Evolutionary conservation across 53 echinoderm and acorn worm genomes (phyloP), one percentile per base, ranked within the genome.

Genomic region (Echinometra lucunter): DNA sequence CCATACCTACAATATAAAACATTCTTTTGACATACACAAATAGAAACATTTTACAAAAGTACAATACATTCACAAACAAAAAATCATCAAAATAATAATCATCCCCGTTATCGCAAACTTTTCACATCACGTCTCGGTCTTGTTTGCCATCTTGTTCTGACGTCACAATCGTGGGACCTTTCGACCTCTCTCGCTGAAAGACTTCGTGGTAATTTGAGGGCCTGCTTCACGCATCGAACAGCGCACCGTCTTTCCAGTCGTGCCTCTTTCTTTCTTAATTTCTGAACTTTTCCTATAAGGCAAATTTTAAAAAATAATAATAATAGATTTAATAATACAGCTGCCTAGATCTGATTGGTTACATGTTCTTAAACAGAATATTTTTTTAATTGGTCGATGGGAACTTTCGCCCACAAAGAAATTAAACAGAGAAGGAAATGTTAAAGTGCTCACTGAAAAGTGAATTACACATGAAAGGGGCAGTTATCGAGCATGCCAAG

Each of bases 261-360:
- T 4, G 87, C 91, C 91, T 98, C 98, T 95, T 97, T 96, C 42
- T 96, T 81, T 83, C 94, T 92, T 49, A 98, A 94, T 82, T 98
- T 98, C 63, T 95, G 95, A 47, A 98, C 93, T 70, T 96, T 96
- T 82, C 96, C 98, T 98, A 95, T 38, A 56, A 90, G 3, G 45
- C 15, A 30, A 32, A 91, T 56, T 56, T 56, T 13, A 15, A 42
- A 78, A 78, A 78, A 1, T 21, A 23, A 2, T 40, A 19, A 38
- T 5, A 38, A 78, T 88, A 4, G 1, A 5, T 19, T 21, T 6
- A 78, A 4, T 19, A 42, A 3, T 35, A 78, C 3, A 0, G 63
- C 19, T 63, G 63, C 21, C 63, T 9, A 53, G 13, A 53, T 9
- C 53, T 13, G 8, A 0, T 53, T 13, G 13, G 53, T 53, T 11